These are phyloP conservation scores for Ectropis crepuscularia DNA, from an alignment of 2,888 invertebrate species.

Conservation along the genomic window DNA sequence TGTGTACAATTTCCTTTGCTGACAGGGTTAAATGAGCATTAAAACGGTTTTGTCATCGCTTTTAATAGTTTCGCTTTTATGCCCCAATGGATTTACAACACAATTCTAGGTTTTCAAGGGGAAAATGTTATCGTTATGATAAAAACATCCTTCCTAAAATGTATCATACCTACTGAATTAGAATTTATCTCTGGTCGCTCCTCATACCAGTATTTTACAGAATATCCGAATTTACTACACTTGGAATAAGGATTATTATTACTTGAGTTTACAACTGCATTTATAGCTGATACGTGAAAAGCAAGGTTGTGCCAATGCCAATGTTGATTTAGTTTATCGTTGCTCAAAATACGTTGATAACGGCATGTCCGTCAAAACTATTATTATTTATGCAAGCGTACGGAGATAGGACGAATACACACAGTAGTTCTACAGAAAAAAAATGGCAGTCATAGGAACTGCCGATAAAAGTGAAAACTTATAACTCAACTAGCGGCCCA, in stretches of 20 bases:
- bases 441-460: too few relatives aligned
- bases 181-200: conserved; percentile 3
- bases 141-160: conserved; percentile 20
- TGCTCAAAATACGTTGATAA: conserved; percentile 6
- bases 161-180: background rate
- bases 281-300: conserved; percentile 9
- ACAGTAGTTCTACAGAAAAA: too few relatives aligned
- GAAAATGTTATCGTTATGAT: conserved; percentile 19
- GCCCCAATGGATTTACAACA: background rate
- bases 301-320: conserved; percentile 18
- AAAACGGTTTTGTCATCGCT: background rate
- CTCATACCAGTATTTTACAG: background rate
- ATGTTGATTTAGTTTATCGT: conserved; percentile 11
- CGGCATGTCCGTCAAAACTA: background rate
- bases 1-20: background rate
- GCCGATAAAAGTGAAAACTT: too few relatives aligned
- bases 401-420: background rate
- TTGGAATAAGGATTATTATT: conserved; percentile 1
- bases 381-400: conserved; percentile 6
- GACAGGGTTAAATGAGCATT: background rate
- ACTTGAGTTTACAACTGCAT: conserved; percentile 9
- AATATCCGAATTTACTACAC: conserved; percentile 5
- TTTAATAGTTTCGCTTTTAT: conserved; percentile 17
- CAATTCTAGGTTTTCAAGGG: conserved; percentile 6
- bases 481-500: too few relatives aligned